These are phyloP conservation scores for Armadillidium nasatum DNA, from an alignment of 1,140 invertebrate genomes.

Conservation along the genomic window DNA sequence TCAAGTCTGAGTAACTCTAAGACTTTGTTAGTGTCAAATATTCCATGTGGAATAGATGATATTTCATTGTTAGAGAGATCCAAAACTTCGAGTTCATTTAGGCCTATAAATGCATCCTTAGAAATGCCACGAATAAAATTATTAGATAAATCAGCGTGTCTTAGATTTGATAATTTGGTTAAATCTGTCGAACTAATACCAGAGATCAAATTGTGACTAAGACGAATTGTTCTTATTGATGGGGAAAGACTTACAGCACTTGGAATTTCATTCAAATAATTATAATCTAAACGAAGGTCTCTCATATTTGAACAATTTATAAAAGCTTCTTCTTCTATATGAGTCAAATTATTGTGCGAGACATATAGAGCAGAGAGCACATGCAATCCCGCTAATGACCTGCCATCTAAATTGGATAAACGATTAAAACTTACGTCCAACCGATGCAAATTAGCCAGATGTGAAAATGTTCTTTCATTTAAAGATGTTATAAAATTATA, in stretches of 20 bases:
- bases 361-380: constrained; percentile 75
- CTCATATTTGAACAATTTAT: constrained; percentile 80
- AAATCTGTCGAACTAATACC: constrained; percentile 27
- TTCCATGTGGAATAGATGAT: constrained; percentile 70
- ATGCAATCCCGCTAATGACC: constrained; percentile 76
- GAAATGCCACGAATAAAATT: constrained; percentile 64
- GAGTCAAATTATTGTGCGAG: constrained; percentile 76
- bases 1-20: constrained; percentile 79
- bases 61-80: constrained; percentile 84
- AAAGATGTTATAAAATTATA: constrained; percentile 63
- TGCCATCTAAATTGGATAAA: constrained; percentile 69
- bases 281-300: constrained; percentile 78
- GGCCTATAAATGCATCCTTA: constrained; percentile 67
- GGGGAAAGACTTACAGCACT: constrained; percentile 45
- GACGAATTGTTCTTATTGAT: constrained; percentile 46
- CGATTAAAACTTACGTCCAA: constrained; percentile 79
- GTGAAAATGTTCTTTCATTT: constrained; percentile 65
- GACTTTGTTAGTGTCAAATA: constrained; percentile 62
- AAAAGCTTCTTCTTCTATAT: constrained; percentile 75
- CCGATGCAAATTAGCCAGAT: constrained; percentile 78
- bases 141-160: constrained; percentile 59
- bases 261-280: constrained; percentile 54
- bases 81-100: constrained; percentile 73
- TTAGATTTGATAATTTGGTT: constrained; percentile 42
- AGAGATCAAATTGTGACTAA: constrained; percentile 44